A percentile compares a stretch with the other conserved stretches of the same genome.
Conservation (phyloP, 1,140 invertebrate species). For the Diabrotica undecimpunctata region DNA sequence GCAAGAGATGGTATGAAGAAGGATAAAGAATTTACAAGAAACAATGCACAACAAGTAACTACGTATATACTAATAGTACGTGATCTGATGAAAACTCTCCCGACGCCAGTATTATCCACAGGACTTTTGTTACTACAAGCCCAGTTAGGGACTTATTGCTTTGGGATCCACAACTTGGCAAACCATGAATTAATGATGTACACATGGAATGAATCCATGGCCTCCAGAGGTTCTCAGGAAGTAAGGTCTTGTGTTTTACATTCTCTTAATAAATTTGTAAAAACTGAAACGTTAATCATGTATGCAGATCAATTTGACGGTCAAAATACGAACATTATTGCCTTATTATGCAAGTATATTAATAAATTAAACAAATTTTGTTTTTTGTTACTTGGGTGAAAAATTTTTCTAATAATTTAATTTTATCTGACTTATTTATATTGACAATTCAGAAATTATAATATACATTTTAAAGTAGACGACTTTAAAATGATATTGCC, state of each 20-base stretch:
- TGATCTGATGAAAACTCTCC: conserved; percentile 30
- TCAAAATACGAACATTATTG: conserved; percentile 29
- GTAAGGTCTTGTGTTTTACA: conserved; percentile 26
- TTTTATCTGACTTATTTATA: too few relatives aligned
- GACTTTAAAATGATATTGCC: too few relatives aligned
- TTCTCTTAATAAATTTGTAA: too few relatives aligned
- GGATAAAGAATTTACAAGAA: conserved; percentile 15
- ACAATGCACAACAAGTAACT: conserved; percentile 14
- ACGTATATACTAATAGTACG: conserved; percentile 22
- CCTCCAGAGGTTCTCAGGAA: conserved; percentile 28
- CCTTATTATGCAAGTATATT: too few relatives aligned
- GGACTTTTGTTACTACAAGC: conserved; percentile 26
- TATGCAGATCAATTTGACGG: conserved; percentile 29
- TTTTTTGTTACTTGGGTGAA: too few relatives aligned
- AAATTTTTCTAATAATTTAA: too few relatives aligned
- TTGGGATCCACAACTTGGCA: conserved; percentile 23
- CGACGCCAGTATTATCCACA: conserved; percentile 23
- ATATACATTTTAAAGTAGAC: too few relatives aligned
- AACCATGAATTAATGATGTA: conserved; percentile 23
- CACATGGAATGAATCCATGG: conserved; percentile 24
- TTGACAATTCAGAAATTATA: too few relatives aligned
- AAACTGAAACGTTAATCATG: conserved; percentile 27
- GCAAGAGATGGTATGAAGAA: conserved; percentile 18
- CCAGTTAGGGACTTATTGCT: conserved; percentile 28
- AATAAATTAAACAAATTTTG: too few relatives aligned